Base-by-base conservation (phyloP, 30 jellyfish, hydroid and myxozoan species). In the Aurelia aurita complex sp. Pacific region DNA sequence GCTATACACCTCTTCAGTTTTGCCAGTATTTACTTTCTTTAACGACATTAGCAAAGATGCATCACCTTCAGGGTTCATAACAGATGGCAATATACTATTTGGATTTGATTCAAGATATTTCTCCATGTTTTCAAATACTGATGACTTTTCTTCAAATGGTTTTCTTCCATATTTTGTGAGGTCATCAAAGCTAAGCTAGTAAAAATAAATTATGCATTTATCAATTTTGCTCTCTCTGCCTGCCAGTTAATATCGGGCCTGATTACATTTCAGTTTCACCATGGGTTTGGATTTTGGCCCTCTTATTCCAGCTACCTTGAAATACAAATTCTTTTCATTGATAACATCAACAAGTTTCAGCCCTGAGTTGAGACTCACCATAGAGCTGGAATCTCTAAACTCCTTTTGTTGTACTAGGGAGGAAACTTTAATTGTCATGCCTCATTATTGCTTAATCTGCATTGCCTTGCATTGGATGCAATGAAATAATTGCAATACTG, bases 131-230 rank as follows among this genome's bases (percentile, higher is more conserved):
- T 71, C 67, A 71, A 83, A 83, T 15, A 73, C 86, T 3, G 74
- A 10, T 50, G 80, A n/a, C 50, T 83, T 83, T 59, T 73, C 50
- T 7, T 64, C 80, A 16, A 76, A 71, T 36, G 83, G 2, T 63
- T 71, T 71, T 29, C 74, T 42, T 38, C 86, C 69, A 51, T 55
- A 70, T 33, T 71, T 72, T n/a, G 92, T 73, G 52, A 83, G 65
- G 40, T 83, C 92, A 63, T 83, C 92, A 62, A 73, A 75, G 74
- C 92, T 83, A 6, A 83, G 80, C 92, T 83, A 62, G 8, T 13
- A 43, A 64, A 67, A 23, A 51, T 38, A 51, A 51, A 42, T 42
- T 0, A 10, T 74, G n/a, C 9, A 19, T 14, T 33, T 6, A 54
- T 10, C 50, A 74, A 6, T 3, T 9, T 12, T 3, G 1, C 64